Conservation (phyloP, 1,140 invertebrate genomes). For the Platorchestia sp. region DNA sequence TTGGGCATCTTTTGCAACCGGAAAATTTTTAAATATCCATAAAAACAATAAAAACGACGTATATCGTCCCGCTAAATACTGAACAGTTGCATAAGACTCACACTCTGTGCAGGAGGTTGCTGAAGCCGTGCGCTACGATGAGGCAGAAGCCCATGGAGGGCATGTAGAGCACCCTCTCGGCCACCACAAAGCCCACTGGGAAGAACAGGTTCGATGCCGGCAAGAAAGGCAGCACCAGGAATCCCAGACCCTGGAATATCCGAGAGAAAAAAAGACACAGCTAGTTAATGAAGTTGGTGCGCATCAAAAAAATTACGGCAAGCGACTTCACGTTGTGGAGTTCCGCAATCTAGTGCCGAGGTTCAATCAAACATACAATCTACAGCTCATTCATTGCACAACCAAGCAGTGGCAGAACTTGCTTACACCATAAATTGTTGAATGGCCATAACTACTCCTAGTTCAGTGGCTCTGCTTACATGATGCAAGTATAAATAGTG, state of each 20-base stretch:
- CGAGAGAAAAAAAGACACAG: background rate
- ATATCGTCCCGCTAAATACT: background rate
- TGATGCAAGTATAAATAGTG: too few relatives aligned
- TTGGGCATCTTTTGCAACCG: background rate
- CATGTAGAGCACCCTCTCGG: slow-evolving; percentile 95
- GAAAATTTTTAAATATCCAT: background rate
- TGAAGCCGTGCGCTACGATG: slow-evolving; percentile 86
- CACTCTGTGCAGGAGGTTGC: slow-evolving; percentile 74
- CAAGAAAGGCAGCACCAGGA: slow-evolving; percentile 91
- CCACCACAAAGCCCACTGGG: slow-evolving; percentile 96
- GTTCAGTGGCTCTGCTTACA: too few relatives aligned
- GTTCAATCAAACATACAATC: background rate
- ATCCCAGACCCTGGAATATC: slow-evolving; percentile 74
- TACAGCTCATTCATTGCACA: background rate
- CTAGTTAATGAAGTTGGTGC: background rate
- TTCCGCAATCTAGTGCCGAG: background rate
- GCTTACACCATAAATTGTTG: too few relatives aligned
- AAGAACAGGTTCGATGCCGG: slow-evolving; percentile 98
- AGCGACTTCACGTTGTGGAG: background rate
- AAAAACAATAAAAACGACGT: background rate
- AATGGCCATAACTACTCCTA: too few relatives aligned
- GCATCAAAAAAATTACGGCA: background rate
- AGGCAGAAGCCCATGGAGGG: slow-evolving; percentile 98
- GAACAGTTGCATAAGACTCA: slow-evolving; percentile 63
- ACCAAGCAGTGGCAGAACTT: too few relatives aligned